phyloP scores from a whole-genome alignment of 2,113 vertebrate species.

The Romanogobio albipinnatus region DNA sequence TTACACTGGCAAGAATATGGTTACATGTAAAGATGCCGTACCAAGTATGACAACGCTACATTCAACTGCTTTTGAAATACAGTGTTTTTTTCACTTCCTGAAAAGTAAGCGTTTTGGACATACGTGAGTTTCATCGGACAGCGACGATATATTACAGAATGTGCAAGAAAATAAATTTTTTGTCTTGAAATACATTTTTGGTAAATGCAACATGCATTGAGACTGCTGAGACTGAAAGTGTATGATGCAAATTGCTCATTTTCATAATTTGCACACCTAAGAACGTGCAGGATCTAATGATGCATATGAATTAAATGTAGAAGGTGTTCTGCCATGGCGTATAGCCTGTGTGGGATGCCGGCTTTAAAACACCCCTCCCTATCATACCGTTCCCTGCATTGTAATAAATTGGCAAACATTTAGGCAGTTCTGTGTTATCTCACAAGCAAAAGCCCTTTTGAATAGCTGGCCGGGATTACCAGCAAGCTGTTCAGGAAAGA shows the following conservation, averaged over 20 bases:
- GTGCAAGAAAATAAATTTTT: background rate
- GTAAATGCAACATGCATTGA: background rate
- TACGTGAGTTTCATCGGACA: too few relatives aligned
- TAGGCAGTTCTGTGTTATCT: conserved; percentile 66
- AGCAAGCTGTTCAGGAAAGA: conserved; percentile 53
- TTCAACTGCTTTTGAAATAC: too few relatives aligned
- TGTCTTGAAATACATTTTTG: background rate
- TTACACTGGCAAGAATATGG: too few relatives aligned
- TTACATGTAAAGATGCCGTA: too few relatives aligned
- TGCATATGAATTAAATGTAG: background rate
- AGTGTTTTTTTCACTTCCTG: too few relatives aligned
- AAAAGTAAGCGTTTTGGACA: too few relatives aligned
- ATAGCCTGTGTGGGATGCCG: conserved; percentile 23
- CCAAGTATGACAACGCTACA: too few relatives aligned
- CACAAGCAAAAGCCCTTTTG: conserved; percentile 50
- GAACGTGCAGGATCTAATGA: background rate
- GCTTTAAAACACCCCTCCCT: conserved; percentile 26
- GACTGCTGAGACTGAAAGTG: background rate
- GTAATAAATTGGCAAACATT: conserved; percentile 62
- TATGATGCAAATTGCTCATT: background rate
- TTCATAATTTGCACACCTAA: background rate
- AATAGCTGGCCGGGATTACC: conserved; percentile 58
- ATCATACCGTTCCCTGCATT: conserved; percentile 56
- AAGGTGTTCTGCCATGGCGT: background rate
- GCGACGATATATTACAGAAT: too few relatives aligned